phyloP scores from a whole-genome alignment of 1,140 invertebrate genomes.

The Drosophila eugracilis region DNA sequence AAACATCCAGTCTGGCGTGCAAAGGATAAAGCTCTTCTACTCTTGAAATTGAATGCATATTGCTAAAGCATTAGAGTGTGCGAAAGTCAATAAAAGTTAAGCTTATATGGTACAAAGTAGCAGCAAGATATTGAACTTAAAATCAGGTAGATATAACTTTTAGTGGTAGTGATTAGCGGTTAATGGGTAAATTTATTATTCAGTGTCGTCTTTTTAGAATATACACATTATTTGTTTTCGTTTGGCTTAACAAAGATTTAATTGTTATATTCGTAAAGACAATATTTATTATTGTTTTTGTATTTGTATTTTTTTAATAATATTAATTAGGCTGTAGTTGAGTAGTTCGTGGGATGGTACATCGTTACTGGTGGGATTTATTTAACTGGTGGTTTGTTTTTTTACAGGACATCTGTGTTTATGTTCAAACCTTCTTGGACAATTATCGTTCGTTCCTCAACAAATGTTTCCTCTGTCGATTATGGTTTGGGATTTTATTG shows the following conservation, averaged over 20 bases:
- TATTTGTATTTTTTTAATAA: constrained; percentile 39
- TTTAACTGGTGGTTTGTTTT: constrained; percentile 39
- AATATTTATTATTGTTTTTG: constrained; percentile 76
- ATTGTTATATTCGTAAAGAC: constrained; percentile 73
- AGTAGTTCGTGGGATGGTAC: constrained; percentile 71
- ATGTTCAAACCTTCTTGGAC: constrained; percentile 84
- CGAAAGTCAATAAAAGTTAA: constrained; percentile 40
- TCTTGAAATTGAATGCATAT: constrained; percentile 47
- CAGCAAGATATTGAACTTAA: constrained; percentile 56
- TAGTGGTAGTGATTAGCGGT: constrained; percentile 63
- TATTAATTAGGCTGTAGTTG: constrained; percentile 72
- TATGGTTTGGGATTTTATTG: constrained; percentile 50
- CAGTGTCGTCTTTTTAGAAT: constrained; percentile 74
- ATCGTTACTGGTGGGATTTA: constrained; percentile 66
- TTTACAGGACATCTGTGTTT: constrained; percentile 81
- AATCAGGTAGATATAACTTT: constrained; percentile 23
- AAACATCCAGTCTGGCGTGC: constrained; percentile 32
- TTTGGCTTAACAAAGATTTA: constrained; percentile 64
- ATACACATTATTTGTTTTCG: constrained; percentile 72
- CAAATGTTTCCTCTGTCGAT: constrained; percentile 83
- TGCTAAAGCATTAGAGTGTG: constrained; percentile 57
- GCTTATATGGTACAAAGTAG: constrained; percentile 66
- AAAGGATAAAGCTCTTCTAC: constrained; percentile 54
- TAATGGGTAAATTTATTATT: constrained; percentile 59
- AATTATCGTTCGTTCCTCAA: constrained; percentile 84